Evolutionary conservation across 1,140 invertebrate genomes (phyloP).

Genomic region (Cyphomyrmex costatus): DNA sequence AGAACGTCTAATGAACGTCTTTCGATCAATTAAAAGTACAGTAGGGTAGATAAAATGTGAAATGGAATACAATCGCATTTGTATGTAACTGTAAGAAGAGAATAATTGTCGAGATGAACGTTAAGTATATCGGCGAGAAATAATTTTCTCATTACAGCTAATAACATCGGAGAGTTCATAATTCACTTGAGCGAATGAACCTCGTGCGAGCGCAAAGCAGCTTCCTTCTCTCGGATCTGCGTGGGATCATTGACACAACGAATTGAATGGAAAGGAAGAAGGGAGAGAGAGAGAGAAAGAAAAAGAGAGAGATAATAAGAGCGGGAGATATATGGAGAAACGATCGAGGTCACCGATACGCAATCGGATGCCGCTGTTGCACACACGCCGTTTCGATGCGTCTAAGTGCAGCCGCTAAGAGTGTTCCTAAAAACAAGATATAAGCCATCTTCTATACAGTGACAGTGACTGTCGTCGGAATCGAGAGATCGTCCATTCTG

Average conservation of each 20-base stretch:
- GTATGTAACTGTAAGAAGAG: not conserved
- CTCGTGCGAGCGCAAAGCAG: constrained; percentile 18
- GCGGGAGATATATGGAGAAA: constrained; percentile 35
- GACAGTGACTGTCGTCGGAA: constrained; percentile 14
- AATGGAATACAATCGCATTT: not conserved
- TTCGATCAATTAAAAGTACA: constrained; percentile 8
- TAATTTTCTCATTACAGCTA: constrained; percentile 34
- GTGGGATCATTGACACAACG: constrained; percentile 76
- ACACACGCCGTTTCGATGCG: not conserved
- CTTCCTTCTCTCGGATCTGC: constrained; percentile 67
- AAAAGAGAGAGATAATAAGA: constrained; percentile 31
- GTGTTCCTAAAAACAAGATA: constrained; percentile 63
- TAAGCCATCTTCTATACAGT: constrained; percentile 19
- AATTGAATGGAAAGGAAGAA: constrained; percentile 59
- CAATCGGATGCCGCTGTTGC: constrained; percentile 68
- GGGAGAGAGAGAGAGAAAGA: constrained; percentile 34
- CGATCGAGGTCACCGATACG: constrained; percentile 75
- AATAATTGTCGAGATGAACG: constrained; percentile 31
- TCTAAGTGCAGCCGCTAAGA: constrained; percentile 44
- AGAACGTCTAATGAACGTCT: not conserved
- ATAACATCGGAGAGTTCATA: constrained; percentile 57
- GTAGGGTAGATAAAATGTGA: constrained; percentile 22
- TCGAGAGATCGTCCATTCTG: not conserved
- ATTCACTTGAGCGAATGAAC: constrained; percentile 54
- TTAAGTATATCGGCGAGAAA: constrained; percentile 31